Evolutionary conservation across 1,140 invertebrate species (phyloP), one percentile per base, ranked within the genome.

Genomic region (Drosophila tristis): DNA sequence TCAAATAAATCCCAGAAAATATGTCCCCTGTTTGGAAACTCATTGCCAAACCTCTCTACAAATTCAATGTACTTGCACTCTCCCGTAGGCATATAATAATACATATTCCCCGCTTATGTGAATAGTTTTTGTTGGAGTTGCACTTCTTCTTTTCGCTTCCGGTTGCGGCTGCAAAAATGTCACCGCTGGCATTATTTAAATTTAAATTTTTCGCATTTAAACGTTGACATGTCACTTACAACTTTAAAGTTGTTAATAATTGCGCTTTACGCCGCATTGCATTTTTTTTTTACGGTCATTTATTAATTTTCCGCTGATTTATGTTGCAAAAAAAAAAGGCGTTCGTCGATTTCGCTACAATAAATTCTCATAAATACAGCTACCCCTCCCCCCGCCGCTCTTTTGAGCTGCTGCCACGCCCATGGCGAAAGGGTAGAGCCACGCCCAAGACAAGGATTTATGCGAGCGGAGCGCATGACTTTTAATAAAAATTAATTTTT

Each of bases 401-500:
- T 25, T 9, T 16, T 35, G 31, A 35, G 42, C 31, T 29, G 43
- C 57, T 53, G 63, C 61, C 73, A 80, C 81, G 73, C 80, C 73
- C 31, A 7, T 43, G 8, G 13, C 15, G 49, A 51, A 35, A 29
- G 4, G 50, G 50, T 35, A 35, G 45, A 31, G 26, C 63, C 15
- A 44, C 64, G 59, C 50, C 74, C 82, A 86, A 86, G 82, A 87
- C 78, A 86, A 78, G 82, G 78, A 86, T 86, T 86, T 86, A 86
- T 86, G 78, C 78, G 68, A 51, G 50, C 58, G 71, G 48, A 54
- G 82, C 74, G 61, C 62, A 75, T 82, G 82, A 86, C 82, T 86
- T 86, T 86, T 86, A 86, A 86, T 86, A 86, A 87, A 87, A 86
- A 86, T 86, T 86, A 86, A 86, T 86, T 86, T 87, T 86, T 86